Percentiles rank a stretch among this genome's conserved stretches.
These are phyloP conservation scores for Erpornis zantholeuca DNA, from an alignment of 2,113 vertebrate species.

Conservation along the genomic window DNA sequence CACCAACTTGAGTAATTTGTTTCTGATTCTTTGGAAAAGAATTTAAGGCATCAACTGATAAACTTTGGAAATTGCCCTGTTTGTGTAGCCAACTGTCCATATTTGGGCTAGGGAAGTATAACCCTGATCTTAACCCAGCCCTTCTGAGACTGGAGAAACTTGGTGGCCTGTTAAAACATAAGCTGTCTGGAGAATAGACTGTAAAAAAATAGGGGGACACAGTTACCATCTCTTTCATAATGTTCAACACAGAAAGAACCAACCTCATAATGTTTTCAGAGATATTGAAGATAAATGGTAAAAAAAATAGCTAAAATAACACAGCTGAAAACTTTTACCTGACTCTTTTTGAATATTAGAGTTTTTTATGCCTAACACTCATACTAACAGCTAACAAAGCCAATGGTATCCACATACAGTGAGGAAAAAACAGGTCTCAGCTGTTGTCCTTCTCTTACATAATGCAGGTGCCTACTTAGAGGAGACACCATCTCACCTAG, in stretches of 20 bases:
- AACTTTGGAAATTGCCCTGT: not conserved
- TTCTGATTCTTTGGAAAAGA: not conserved
- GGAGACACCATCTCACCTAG: not conserved
- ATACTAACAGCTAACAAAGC: not conserved
- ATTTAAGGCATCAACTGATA: not conserved
- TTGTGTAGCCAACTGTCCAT: not conserved
- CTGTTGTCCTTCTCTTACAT: not conserved
- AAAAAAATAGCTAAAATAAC: not conserved
- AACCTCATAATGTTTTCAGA: not conserved
- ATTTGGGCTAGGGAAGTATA: not conserved
- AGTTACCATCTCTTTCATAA: not conserved
- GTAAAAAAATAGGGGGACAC: not conserved
- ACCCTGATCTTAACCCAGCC: not conserved
- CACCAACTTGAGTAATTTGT: not conserved
- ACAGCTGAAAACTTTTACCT: not conserved
- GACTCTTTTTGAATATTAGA: not conserved
- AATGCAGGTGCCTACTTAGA: not conserved
- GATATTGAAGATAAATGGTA: not conserved
- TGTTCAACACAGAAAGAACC: not conserved
- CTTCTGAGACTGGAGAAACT: not conserved
- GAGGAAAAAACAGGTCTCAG: not conserved
- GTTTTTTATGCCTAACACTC: not conserved
- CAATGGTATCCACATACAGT: too few relatives aligned
- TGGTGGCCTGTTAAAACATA: not conserved
- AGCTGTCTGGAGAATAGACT: not conserved